Conservation (phyloP, 2,888 invertebrate species). For the Lomographa bimaculata region DNA sequence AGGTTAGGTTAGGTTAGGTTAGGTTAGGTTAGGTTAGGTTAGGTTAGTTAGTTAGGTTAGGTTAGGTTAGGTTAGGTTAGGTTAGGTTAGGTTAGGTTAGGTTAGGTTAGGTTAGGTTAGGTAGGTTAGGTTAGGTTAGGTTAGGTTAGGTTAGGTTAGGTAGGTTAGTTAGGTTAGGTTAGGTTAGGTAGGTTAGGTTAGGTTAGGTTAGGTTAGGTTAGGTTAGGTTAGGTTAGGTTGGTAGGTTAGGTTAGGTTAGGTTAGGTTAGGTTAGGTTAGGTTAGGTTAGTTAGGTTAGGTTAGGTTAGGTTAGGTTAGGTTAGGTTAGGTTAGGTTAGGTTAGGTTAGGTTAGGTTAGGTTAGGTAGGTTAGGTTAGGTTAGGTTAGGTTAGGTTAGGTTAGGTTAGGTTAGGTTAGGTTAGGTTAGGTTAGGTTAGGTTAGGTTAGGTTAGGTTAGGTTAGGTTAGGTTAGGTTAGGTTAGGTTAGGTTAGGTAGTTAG, state of each 20-base stretch:
- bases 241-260: slow-evolving; percentile 27
- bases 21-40: slow-evolving; percentile 32
- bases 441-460: slow-evolving; percentile 22
- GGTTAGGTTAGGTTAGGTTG: slow-evolving; percentile 32
- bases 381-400: slow-evolving; percentile 31
- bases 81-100: slow-evolving; percentile 35
- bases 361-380: slow-evolving; percentile 32
- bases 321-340: slow-evolving; percentile 28
- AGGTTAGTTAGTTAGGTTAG: slow-evolving; percentile 35
- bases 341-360: slow-evolving; percentile 29
- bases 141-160: slow-evolving; percentile 33
- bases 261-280: slow-evolving; percentile 30
- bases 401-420: slow-evolving; percentile 32
- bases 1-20: slow-evolving; percentile 36
- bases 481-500: slow-evolving; percentile 25
- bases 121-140: slow-evolving; percentile 35
- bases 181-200: slow-evolving; percentile 26
- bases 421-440: slow-evolving; percentile 27
- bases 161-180: slow-evolving; percentile 28
- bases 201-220: slow-evolving; percentile 35
- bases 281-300: slow-evolving; percentile 21
- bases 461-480: slow-evolving; percentile 26
- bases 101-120: slow-evolving; percentile 34
- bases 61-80: slow-evolving; percentile 33
- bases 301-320: slow-evolving; percentile 27